Base-by-base conservation (phyloP, 2,113 vertebrate genomes). In the Microcebus ravelobensis region DNA sequence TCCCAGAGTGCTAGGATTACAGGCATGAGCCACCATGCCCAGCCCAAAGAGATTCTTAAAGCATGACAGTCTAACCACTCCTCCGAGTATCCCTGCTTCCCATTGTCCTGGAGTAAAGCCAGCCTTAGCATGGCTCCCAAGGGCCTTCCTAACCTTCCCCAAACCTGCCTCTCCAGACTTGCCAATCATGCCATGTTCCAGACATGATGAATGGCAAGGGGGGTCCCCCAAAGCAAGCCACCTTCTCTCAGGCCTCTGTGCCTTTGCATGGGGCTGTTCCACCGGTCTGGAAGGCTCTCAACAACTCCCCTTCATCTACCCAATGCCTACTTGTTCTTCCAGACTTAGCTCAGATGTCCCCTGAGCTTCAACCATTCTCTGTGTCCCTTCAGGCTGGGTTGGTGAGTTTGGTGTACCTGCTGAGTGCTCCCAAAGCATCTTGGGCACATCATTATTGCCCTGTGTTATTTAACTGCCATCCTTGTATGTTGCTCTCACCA, bases 371-470 rank as follows among this genome's bases (percentile, higher is more conserved):
- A 14, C 8, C 25, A 15, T 52, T 21, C 21, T 65, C 52, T 48
- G 0, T 7, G 34, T 21, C 34, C 34, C 52, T 4, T 0, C 10
- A 57, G 25, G 6, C 29, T 59, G 39, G 3, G 6, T 1, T 67
- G 25, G 36, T 55, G 70, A 88, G 48, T 52, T 23, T 48, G 3
- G 15, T 42, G n/a, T 36, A 48, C 76, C 34, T 84, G 23, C 7
- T 67, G 0, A 12, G 6, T 61, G 39, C 29, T 88, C 70, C 55
- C 8, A 4, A 39, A 87, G 21, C 59, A 61, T 42, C 39, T 48
- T 15, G 6, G n/a, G 34, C 42, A 61, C 25, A 48, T 12, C 15
- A 25, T 18, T 29, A 8, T 13, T 45, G 20, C 31, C 15, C 18
- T 18, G 23, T 63, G 59, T 27, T 50, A 50, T 39, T 59, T 17